These are phyloP conservation scores for Centroberyx gerrardi DNA, from an alignment of 2,797 vertebrate genomes.

Conservation along the genomic window DNA sequence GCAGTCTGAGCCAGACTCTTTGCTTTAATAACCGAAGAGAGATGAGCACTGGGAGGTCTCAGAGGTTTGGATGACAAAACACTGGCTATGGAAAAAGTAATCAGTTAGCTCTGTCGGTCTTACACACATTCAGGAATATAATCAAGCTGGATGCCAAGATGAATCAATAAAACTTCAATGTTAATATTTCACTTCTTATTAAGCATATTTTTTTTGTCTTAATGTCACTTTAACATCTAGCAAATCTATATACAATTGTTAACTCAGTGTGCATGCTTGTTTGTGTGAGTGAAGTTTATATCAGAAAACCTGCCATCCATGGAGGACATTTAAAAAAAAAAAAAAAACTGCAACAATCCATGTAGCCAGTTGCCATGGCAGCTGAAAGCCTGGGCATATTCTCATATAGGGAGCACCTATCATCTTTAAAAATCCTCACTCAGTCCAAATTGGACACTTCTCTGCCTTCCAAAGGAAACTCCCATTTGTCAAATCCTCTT, in stretches of 20 bases:
- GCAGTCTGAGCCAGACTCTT: not conserved
- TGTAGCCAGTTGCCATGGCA: conserved; percentile 1
- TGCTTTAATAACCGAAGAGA: conserved; percentile 9
- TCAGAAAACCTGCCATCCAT: not conserved
- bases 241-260: not conserved
- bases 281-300: not conserved
- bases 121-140: not conserved
- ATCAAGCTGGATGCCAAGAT: not conserved
- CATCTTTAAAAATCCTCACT: not conserved
- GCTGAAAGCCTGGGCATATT: not conserved
- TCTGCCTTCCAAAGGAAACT: not conserved
- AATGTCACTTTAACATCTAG: not conserved
- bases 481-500: not conserved
- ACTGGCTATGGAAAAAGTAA: not conserved
- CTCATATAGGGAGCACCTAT: not conserved
- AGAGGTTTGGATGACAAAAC: conserved; percentile 25
- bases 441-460: not conserved
- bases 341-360: not conserved
- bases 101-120: not conserved
- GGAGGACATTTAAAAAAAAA: not conserved
- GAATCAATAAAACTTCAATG: not conserved
- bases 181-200: not conserved
- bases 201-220: not conserved
- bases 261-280: not conserved
- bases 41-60: conserved; percentile 42